Percentiles rank a stretch among this genome's conserved stretches.
phyloP scores from a whole-genome alignment of 2,113 vertebrate genomes.

The Brachypteracias leptosomus region DNA sequence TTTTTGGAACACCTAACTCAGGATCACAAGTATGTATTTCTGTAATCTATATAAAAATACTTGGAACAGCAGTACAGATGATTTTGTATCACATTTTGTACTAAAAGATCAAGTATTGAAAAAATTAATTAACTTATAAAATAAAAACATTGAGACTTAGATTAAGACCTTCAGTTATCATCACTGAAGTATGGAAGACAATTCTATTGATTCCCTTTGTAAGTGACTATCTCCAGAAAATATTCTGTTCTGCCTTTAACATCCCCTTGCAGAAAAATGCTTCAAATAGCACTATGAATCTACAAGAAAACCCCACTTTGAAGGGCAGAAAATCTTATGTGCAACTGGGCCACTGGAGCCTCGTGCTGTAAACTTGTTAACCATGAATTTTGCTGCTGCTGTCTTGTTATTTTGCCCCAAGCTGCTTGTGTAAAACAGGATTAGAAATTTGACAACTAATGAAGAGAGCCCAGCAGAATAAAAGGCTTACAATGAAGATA shows the following conservation, averaged over 20 bases:
- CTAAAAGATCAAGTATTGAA: not conserved
- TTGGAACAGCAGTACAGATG: not conserved
- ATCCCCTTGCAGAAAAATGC: not conserved
- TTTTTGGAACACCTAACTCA: not conserved
- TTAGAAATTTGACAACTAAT: slow-evolving; percentile 8
- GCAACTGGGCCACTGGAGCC: not conserved
- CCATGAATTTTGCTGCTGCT: not conserved
- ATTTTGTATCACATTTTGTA: not conserved
- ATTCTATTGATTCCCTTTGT: not conserved
- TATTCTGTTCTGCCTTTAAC: not conserved
- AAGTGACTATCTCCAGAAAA: not conserved
- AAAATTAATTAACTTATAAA: not conserved
- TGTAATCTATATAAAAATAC: not conserved
- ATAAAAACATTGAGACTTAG: not conserved
- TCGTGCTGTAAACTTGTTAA: not conserved
- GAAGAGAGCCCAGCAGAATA: not conserved
- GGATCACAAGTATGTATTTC: not conserved
- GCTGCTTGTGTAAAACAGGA: not conserved
- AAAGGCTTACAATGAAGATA: not conserved
- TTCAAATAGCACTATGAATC: not conserved
- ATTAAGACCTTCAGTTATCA: not conserved
- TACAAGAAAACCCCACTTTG: not conserved
- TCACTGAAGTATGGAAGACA: not conserved
- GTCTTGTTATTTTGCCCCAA: not conserved
- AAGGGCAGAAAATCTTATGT: not conserved